These are phyloP conservation scores for Formica aserva DNA, from an alignment of 2,888 invertebrate species.

Conservation along the genomic window DNA sequence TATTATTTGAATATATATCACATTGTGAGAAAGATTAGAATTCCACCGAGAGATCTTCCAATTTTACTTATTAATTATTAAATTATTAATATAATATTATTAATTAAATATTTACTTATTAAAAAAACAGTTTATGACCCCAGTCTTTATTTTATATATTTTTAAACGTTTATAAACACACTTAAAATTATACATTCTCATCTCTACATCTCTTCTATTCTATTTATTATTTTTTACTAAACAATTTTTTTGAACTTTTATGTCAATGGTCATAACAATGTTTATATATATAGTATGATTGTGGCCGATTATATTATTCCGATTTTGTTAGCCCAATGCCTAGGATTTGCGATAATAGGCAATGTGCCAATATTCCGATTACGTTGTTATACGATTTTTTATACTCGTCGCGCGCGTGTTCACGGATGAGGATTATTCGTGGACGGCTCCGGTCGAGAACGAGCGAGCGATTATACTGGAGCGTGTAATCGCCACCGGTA, in stretches of 20 bases:
- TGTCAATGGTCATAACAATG: neutral
- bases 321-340: neutral
- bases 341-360: conserved; percentile 4
- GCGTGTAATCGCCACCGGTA: conserved; percentile 59
- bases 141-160: neutral
- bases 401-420: conserved; percentile 7
- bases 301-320: neutral
- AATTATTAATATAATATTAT: too few species aligned
- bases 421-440: neutral
- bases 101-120: neutral
- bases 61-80: neutral
- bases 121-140: neutral
- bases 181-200: neutral
- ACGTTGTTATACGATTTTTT: conserved; percentile 28
- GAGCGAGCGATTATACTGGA: conserved; percentile 50
- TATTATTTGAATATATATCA: neutral
- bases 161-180: neutral
- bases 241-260: neutral
- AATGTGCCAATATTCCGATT: neutral
- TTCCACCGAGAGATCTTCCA: neutral
- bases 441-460: conserved; percentile 37
- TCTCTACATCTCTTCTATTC: neutral
- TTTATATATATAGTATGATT: neutral
- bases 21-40: neutral
- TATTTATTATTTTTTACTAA: neutral